Evolutionary conservation across 2,888 invertebrate species (phyloP).

Genomic region (Drosophila nr. perissopoda): DNA sequence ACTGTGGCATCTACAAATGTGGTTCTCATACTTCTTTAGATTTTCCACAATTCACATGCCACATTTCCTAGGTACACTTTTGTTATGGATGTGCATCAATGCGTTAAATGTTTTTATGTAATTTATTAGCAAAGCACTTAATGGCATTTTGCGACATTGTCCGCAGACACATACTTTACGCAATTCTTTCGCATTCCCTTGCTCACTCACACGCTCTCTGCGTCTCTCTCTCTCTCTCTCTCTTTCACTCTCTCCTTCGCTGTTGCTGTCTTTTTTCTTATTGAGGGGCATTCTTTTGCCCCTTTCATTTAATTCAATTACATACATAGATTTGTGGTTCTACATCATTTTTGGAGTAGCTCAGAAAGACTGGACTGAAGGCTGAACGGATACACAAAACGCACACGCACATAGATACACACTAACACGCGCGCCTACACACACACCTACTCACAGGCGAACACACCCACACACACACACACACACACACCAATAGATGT

Average conservation of each 20-base stretch:
- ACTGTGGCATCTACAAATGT: conserved; percentile 16
- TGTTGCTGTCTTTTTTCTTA: conserved; percentile 41
- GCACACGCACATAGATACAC: conserved; percentile 52
- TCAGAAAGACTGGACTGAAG: conserved; percentile 43
- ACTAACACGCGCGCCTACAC: conserved; percentile 11
- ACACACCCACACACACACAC: conserved; percentile 13
- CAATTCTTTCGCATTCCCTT: conserved; percentile 52
- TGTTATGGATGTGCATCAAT: conserved; percentile 42
- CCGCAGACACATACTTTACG: conserved; percentile 61
- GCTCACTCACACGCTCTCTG: not conserved
- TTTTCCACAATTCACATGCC: conserved; percentile 16
- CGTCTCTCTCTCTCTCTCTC: not conserved
- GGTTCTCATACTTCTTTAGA: not conserved
- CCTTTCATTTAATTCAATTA: conserved; percentile 70
- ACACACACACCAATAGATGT: conserved; percentile 1
- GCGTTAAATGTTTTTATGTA: conserved; percentile 71
- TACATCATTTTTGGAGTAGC: conserved; percentile 60
- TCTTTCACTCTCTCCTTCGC: conserved; percentile 22
- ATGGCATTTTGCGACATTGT: conserved; percentile 54
- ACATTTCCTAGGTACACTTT: not conserved
- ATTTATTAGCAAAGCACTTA: conserved; percentile 66
- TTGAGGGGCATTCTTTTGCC: conserved; percentile 39
- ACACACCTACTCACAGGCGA: conserved; percentile 7
- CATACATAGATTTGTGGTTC: conserved; percentile 49
- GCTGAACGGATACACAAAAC: conserved; percentile 70